These are phyloP conservation scores for Bucco capensis DNA, from an alignment of 2,113 vertebrate species.

Conservation along the genomic window DNA sequence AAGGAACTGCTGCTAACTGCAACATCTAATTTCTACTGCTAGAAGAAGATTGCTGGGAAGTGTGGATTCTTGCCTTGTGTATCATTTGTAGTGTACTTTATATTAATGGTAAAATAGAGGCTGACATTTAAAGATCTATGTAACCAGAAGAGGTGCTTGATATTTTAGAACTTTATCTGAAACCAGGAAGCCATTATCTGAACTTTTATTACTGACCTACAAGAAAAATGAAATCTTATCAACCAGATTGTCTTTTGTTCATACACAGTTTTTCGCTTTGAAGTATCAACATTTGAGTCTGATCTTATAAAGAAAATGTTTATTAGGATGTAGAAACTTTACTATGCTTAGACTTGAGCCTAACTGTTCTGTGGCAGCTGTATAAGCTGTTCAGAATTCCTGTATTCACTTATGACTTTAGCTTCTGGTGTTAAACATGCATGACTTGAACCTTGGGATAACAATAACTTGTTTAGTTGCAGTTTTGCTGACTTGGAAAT, in stretches of 20 bases:
- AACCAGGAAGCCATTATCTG: conserved; percentile 37
- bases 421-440: conserved; percentile 37
- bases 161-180: not conserved
- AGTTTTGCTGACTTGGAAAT: conserved; percentile 36
- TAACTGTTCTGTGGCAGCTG: not conserved
- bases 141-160: not conserved
- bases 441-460: conserved; percentile 50
- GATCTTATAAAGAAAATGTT: not conserved
- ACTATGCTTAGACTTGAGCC: not conserved
- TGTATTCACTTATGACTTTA: not conserved
- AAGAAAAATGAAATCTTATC: not conserved
- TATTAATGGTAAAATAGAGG: not conserved
- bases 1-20: not conserved
- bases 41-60: not conserved
- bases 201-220: not conserved
- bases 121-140: not conserved
- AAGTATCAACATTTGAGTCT: not conserved
- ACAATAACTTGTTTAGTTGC: conserved; percentile 28
- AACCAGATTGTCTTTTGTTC: not conserved
- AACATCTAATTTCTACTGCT: not conserved
- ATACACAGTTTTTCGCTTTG: not conserved
- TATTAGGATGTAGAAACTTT: not conserved
- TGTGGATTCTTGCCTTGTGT: not conserved
- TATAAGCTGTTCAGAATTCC: not conserved
- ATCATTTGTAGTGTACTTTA: not conserved